Percentiles rank a stretch among this genome's conserved stretches.
These are phyloP conservation scores for Pipistrellus pygmaeus DNA, from an alignment of 2,797 vertebrate species.

Conservation along the genomic window DNA sequence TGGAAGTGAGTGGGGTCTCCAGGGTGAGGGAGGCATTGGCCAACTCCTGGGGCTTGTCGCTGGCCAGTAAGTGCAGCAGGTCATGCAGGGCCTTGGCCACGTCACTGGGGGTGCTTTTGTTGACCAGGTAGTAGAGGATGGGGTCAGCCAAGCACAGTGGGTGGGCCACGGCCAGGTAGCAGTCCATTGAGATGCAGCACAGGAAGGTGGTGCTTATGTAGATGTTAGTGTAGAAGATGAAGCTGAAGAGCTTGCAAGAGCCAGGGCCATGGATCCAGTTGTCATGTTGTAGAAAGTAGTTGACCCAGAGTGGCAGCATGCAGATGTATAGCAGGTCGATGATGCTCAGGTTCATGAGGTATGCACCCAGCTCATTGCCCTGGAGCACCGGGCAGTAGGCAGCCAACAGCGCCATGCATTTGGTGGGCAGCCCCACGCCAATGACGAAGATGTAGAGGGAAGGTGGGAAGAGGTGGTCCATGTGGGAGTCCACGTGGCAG, in stretches of 20 bases:
- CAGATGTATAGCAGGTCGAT: slow-evolving; percentile 95
- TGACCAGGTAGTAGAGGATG: slow-evolving; percentile 95
- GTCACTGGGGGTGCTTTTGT: slow-evolving; percentile 93
- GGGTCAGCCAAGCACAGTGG: slow-evolving; percentile 95
- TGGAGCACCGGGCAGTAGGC: slow-evolving; percentile 95
- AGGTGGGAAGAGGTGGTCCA: slow-evolving; percentile 95
- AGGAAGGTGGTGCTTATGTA: slow-evolving; percentile 97
- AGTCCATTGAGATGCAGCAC: slow-evolving; percentile 95
- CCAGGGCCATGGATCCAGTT: slow-evolving; percentile 95
- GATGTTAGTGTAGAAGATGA: slow-evolving; percentile 97
- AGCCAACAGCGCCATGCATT: slow-evolving; percentile 96
- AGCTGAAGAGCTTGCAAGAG: slow-evolving; percentile 95
- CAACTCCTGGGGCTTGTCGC: slow-evolving; percentile 89
- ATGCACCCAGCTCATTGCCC: slow-evolving; percentile 94
- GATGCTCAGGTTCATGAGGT: slow-evolving; percentile 96
- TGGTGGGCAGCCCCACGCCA: slow-evolving; percentile 93
- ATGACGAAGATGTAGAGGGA: slow-evolving; percentile 95
- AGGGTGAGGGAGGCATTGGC: slow-evolving; percentile 90
- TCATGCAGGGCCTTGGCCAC: slow-evolving; percentile 91
- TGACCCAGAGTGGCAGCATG: slow-evolving; percentile 95
- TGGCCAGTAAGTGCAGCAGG: slow-evolving; percentile 87
- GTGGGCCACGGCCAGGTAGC: slow-evolving; percentile 95
- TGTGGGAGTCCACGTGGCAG: slow-evolving; percentile 94
- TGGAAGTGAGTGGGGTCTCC: slow-evolving; percentile 92
- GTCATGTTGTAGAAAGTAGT: slow-evolving; percentile 95